Percentiles rank a stretch among this genome's conserved stretches.
phyloP scores from a whole-genome alignment of 2,797 vertebrate species.

The Brachyalestes nurse region DNA sequence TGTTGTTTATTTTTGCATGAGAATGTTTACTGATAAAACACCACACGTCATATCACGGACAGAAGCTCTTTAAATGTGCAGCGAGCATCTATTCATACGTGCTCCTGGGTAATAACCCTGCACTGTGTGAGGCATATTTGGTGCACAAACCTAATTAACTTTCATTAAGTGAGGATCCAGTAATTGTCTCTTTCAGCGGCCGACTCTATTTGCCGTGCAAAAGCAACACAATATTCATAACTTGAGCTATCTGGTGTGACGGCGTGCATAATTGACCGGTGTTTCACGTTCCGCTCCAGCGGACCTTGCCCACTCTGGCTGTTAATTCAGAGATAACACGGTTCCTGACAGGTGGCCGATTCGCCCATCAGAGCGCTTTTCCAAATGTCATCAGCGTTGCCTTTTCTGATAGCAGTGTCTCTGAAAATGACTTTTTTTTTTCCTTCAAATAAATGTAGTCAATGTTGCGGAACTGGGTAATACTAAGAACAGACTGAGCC shows the following conservation, averaged over 20 bases:
- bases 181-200: neutral
- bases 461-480: conserved; percentile 13
- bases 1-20: neutral
- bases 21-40: neutral
- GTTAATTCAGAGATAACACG: conserved; percentile 47
- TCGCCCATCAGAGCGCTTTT: conserved; percentile 38
- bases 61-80: neutral
- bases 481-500: neutral
- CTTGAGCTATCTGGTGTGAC: conserved; percentile 32
- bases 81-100: neutral
- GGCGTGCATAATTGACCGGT: conserved; percentile 33
- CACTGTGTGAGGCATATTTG: neutral
- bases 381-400: conserved; percentile 42
- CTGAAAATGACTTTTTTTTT: conserved; percentile 34
- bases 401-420: conserved; percentile 41
- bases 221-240: conserved; percentile 1
- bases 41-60: no score
- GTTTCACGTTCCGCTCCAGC: conserved; percentile 42
- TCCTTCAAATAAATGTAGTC: neutral
- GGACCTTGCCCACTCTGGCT: conserved; percentile 33
- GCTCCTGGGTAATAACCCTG: no score
- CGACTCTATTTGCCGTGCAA: conserved; percentile 18
- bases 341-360: conserved; percentile 49
- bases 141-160: conserved; percentile 5
- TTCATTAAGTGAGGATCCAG: neutral